Evolutionary conservation across 2,113 vertebrate species (phyloP), one percentile per base, ranked within the genome.

Genomic region (Hemibagrus wyckioides): DNA sequence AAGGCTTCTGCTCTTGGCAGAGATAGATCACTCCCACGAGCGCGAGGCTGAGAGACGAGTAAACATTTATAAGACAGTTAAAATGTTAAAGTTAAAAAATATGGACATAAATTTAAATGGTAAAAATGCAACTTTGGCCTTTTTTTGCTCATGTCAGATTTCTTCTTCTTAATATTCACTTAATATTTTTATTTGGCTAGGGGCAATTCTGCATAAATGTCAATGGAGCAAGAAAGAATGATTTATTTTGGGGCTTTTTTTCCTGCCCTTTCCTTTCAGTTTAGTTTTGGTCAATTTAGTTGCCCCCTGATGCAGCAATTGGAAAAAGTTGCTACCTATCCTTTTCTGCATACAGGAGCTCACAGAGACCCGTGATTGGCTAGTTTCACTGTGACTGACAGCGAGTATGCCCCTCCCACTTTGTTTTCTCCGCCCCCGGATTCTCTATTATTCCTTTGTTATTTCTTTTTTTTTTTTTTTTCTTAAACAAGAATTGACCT

Each of bases 1-100:
- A 50, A 77, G 44, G 28, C 25, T 77, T 77, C 75, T 77, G 48
- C 28, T 52, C 75, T 30, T 52, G 75, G 75, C 75, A 77, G 25
- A 52, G 6, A 19, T 3, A 19, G 48, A 17, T 77, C 48, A 52
- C 75, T 15, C 75, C 48, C 48, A 77, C 48, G 3, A 48, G 23
- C 36, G n/a, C 14, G 0, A 76, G 41, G 25, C 73, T n/a, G 5
- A 13, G 39, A 44, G 41, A 44, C 41, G 4, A 50, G n/a, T 14
- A 50, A 14, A 23, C 73, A 8, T n/a, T 76, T 76, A 11, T 50
- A 76, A 50, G 25, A n/a, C 73, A 50, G 3, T n/a, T n/a, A n/a
- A n/a, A n/a, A n/a, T n/a, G n/a, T n/a, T n/a, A n/a, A n/a, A 8
- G 44, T 75, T 41, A 6, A 33, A 67, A 76, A 48, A 48, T 75